Conservation (phyloP, 2,888 invertebrate genomes). For the Boloria selene region DNA sequence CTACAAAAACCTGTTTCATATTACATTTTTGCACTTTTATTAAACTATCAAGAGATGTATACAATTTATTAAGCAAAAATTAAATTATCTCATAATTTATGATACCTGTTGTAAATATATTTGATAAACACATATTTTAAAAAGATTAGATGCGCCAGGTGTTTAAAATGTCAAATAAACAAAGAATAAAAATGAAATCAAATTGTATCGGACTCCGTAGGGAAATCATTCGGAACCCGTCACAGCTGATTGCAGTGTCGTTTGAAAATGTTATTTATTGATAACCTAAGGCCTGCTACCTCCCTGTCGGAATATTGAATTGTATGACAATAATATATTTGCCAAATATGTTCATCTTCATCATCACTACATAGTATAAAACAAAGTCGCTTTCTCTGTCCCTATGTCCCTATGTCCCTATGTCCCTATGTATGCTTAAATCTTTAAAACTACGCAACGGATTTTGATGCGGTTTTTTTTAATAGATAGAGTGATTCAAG, state of each 20-base stretch:
- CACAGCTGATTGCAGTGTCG: slow-evolving; percentile 59
- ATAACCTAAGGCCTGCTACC: slow-evolving; percentile 42
- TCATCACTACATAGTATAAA: too few relatives aligned
- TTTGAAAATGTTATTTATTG: slow-evolving; percentile 62
- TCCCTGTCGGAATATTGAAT: not conserved
- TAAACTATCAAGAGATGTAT: too few relatives aligned
- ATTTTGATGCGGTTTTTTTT: too few relatives aligned
- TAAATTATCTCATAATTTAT: not conserved
- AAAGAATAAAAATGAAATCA: slow-evolving; percentile 61
- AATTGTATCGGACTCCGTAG: slow-evolving; percentile 56
- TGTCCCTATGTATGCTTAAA: too few relatives aligned
- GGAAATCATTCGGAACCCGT: slow-evolving; percentile 63
- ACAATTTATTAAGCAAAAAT: too few relatives aligned
- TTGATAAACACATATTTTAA: slow-evolving; percentile 1
- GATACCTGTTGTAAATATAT: not conserved
- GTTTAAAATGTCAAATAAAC: slow-evolving; percentile 34
- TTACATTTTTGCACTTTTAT: too few relatives aligned
- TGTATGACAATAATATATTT: not conserved
- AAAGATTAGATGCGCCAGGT: slow-evolving; percentile 18
- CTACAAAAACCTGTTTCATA: too few relatives aligned
- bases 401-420: too few relatives aligned
- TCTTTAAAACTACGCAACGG: too few relatives aligned
- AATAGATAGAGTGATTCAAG: too few relatives aligned
- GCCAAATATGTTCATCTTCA: not conserved
- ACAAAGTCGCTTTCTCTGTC: too few relatives aligned